These are phyloP conservation scores for Nephotettix cincticeps DNA, from an alignment of 1,140 invertebrate species.

Conservation along the genomic window DNA sequence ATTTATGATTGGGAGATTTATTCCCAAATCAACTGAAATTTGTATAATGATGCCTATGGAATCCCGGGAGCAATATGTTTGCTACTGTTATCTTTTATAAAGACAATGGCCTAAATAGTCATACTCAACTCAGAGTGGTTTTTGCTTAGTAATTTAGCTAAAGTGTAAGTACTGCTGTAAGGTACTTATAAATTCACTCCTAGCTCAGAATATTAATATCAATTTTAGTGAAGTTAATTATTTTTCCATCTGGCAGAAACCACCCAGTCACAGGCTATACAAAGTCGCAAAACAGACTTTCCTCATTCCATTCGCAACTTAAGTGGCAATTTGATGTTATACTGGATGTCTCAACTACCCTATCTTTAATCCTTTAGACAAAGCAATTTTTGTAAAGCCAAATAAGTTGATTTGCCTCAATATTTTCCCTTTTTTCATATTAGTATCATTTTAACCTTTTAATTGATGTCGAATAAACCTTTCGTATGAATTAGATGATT, in stretches of 20 bases:
- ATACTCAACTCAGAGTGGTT: not conserved
- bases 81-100: slow-evolving; percentile 4
- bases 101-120: not conserved
- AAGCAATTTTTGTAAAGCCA: no score
- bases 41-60: not conserved
- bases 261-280: not conserved
- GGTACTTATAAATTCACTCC: not conserved
- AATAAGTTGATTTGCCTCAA: no score
- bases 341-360: no score
- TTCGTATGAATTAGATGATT: no score
- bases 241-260: not conserved
- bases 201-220: not conserved
- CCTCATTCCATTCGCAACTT: no score
- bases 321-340: no score
- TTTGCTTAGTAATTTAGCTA: not conserved
- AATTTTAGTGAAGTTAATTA: not conserved
- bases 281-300: no score
- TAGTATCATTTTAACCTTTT: no score
- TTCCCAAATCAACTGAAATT: not conserved
- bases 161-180: not conserved
- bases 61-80: not conserved
- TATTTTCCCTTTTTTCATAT: no score
- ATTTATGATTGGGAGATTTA: not conserved
- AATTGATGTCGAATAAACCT: no score
- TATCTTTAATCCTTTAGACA: no score